Percentiles rank a stretch among this genome's conserved stretches.
Evolutionary conservation across 2,888 invertebrate species (phyloP).

Genomic region (Chrysolina oricalcia): DNA sequence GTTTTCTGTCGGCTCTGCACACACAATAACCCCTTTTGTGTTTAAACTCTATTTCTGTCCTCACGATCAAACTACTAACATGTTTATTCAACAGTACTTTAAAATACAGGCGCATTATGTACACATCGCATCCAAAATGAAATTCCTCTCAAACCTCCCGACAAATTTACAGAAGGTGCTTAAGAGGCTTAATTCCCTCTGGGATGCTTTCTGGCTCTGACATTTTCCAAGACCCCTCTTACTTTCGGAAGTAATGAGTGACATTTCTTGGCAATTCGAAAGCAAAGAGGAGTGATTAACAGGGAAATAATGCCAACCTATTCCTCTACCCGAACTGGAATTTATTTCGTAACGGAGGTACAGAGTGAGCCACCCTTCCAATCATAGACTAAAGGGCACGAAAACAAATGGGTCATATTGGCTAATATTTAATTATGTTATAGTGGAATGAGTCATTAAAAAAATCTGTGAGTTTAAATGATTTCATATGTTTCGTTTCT

Average conservation of each 20-base stretch:
- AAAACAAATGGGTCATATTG: no score
- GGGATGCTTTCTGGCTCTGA: slow-evolving; percentile 13
- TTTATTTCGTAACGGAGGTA: not conserved
- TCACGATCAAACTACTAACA: not conserved
- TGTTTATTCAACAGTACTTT: not conserved
- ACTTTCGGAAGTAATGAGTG: slow-evolving; percentile 10
- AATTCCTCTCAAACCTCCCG: slow-evolving; percentile 8
- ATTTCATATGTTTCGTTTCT: no score
- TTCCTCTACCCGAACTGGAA: not conserved
- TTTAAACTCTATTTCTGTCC: not conserved
- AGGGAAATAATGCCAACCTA: not conserved
- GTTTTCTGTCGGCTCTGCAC: not conserved
- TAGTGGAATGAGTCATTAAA: no score
- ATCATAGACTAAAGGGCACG: no score
- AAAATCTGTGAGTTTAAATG: no score
- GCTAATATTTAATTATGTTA: no score
- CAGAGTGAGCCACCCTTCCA: not conserved
- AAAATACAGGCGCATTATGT: not conserved
- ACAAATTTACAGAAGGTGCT: slow-evolving; percentile 7
- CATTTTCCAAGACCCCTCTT: slow-evolving; percentile 15
- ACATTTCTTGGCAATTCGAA: slow-evolving; percentile 9
- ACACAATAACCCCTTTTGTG: not conserved
- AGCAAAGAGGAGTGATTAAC: slow-evolving; percentile 9
- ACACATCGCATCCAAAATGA: slow-evolving; percentile 1
- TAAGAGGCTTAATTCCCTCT: not conserved